These are phyloP conservation scores for Spodoptera exigua DNA, from an alignment of 2,888 invertebrate genomes.

Conservation along the genomic window DNA sequence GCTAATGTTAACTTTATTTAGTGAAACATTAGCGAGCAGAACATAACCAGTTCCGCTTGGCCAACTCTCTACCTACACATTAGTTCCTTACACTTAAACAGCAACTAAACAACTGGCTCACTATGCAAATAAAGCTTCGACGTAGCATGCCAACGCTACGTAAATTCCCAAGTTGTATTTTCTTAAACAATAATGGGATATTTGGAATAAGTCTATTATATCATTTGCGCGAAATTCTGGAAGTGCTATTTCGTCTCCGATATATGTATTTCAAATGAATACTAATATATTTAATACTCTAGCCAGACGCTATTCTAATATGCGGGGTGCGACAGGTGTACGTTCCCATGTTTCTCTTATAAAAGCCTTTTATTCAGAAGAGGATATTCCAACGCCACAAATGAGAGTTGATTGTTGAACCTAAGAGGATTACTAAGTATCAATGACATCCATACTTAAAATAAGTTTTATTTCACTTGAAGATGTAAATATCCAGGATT, in stretches of 20 bases:
- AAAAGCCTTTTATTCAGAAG: slow-evolving; percentile 71
- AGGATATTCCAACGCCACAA: slow-evolving; percentile 70
- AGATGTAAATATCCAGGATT: slow-evolving; percentile 39
- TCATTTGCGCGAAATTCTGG: slow-evolving; percentile 44
- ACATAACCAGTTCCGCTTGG: slow-evolving; percentile 71
- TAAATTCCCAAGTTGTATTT: slow-evolving; percentile 65
- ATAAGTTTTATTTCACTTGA: slow-evolving; percentile 38
- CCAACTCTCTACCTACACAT: slow-evolving; percentile 71
- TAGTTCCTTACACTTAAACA: slow-evolving; percentile 74
- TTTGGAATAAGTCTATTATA: slow-evolving; percentile 45
- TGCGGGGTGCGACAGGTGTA: slow-evolving; percentile 74
- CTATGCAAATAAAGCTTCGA: slow-evolving; percentile 76
- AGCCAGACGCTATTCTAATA: slow-evolving; percentile 70
- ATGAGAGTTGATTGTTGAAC: slow-evolving; percentile 71
- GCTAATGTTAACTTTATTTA: slow-evolving; percentile 61
- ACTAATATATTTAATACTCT: slow-evolving; percentile 66
- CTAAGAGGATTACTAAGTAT: slow-evolving; percentile 72
- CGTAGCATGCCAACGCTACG: slow-evolving; percentile 64
- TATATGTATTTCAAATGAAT: slow-evolving; percentile 58
- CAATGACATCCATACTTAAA: slow-evolving; percentile 62
- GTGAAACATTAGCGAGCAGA: slow-evolving; percentile 61
- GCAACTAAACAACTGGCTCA: slow-evolving; percentile 74
- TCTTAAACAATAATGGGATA: slow-evolving; percentile 55
- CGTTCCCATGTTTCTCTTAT: slow-evolving; percentile 76
- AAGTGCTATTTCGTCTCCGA: slow-evolving; percentile 46